phyloP scores from a whole-genome alignment of 2,113 vertebrate genomes.

The Percopsis transmontana region DNA sequence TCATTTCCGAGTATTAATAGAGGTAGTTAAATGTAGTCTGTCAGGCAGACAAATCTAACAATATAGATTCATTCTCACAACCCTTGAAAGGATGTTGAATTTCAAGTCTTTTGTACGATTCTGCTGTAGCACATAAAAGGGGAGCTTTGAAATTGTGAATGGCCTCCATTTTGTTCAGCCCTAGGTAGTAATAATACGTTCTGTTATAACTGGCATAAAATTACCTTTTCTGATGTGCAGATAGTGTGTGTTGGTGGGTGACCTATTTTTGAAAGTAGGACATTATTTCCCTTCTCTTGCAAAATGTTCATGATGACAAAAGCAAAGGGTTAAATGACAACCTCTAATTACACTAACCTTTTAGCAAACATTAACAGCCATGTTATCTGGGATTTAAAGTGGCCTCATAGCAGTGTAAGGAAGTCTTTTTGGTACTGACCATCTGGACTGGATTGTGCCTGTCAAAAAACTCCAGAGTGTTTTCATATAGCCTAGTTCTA shows the following conservation, averaged over 20 bases:
- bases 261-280: background rate
- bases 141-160: slow-evolving; percentile 18
- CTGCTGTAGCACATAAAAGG: slow-evolving; percentile 21
- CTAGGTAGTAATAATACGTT: background rate
- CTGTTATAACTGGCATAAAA: slow-evolving; percentile 15
- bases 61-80: slow-evolving; percentile 45
- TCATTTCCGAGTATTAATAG: slow-evolving; percentile 38
- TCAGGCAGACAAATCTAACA: slow-evolving; percentile 36
- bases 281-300: background rate
- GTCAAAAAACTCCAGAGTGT: too few relatives aligned
- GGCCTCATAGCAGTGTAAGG: background rate
- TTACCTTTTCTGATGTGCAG: slow-evolving; percentile 14
- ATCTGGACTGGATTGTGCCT: slow-evolving; percentile 21
- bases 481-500: too few relatives aligned
- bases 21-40: slow-evolving; percentile 27
- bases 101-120: slow-evolving; percentile 6
- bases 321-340: slow-evolving; percentile 45
- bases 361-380: slow-evolving; percentile 33
- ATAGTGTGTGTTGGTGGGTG: background rate
- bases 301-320: slow-evolving; percentile 43
- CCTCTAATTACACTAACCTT: slow-evolving; percentile 47
- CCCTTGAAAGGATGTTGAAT: background rate
- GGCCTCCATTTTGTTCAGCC: background rate
- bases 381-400: slow-evolving; percentile 1
- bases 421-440: background rate